Conservation (phyloP, 2,888 invertebrate genomes). For the Diarsia dahlii region DNA sequence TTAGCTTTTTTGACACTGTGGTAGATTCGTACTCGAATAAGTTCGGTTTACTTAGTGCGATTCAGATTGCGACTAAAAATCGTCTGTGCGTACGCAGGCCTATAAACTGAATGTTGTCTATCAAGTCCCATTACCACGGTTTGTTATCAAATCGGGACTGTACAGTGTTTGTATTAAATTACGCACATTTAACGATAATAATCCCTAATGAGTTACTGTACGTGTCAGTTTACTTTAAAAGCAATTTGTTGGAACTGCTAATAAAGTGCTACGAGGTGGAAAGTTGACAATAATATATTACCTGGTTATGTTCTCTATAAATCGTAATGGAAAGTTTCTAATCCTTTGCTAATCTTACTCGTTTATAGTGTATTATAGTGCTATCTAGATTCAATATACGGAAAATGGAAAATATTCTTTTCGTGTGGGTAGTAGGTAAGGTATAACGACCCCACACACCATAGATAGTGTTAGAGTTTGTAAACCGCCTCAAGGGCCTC, state of each 20-base stretch:
- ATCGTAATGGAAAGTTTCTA: neutral
- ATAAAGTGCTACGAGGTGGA: neutral
- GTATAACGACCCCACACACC: too few species aligned
- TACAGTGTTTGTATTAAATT: constrained; percentile 43
- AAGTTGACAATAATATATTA: neutral
- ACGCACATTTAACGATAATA: constrained; percentile 31
- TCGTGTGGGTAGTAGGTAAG: too few species aligned
- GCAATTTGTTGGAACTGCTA: constrained; percentile 33
- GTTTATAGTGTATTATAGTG: neutral
- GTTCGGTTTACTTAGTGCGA: neutral
- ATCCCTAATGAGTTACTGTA: constrained; percentile 37
- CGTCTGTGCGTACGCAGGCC: neutral
- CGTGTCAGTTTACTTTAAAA: constrained; percentile 28
- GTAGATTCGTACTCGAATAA: neutral
- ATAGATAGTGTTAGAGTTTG: too few species aligned
- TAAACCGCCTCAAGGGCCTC: too few species aligned
- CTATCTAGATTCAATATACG: neutral
- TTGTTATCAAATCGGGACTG: constrained; percentile 40
- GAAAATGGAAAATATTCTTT: neutral
- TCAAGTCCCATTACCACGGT: constrained; percentile 43
- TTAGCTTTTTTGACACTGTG: neutral
- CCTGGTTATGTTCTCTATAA: neutral
- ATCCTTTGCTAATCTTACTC: neutral
- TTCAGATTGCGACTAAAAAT: neutral
- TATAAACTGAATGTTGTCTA: constrained; percentile 45